phyloP scores from a whole-genome alignment of 2,888 invertebrate species.

The Allacma fusca region DNA sequence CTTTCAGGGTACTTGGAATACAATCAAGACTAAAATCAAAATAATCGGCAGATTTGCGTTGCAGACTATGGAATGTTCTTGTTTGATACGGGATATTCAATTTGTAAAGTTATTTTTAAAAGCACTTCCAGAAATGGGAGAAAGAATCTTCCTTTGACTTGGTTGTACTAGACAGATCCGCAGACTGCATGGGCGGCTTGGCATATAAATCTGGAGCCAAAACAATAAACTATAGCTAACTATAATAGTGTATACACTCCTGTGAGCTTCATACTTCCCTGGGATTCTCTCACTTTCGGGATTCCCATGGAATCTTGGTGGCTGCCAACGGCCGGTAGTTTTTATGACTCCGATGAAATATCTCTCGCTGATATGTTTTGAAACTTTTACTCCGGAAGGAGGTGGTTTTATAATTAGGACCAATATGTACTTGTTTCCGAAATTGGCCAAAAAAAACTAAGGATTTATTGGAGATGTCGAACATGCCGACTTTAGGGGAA shows the following conservation, averaged over 20 bases:
- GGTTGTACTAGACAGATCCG: background rate
- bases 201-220: constrained; percentile 1
- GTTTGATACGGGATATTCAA: background rate
- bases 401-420: background rate
- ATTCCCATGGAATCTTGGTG: constrained; percentile 23
- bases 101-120: background rate
- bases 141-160: background rate
- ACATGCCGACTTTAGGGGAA: background rate
- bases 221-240: background rate
- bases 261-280: background rate
- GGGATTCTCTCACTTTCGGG: background rate
- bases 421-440: background rate
- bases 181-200: background rate
- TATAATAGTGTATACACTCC: too few relatives aligned
- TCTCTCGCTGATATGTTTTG: background rate
- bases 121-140: background rate
- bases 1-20: background rate
- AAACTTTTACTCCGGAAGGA: too few relatives aligned
- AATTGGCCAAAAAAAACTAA: background rate
- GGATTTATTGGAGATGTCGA: background rate
- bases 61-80: background rate
- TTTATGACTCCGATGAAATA: background rate
- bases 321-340: background rate
- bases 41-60: background rate
- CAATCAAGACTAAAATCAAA: background rate